Evolutionary conservation across 1,140 invertebrate species (phyloP).

Genomic region (Colletes latitarsis): DNA sequence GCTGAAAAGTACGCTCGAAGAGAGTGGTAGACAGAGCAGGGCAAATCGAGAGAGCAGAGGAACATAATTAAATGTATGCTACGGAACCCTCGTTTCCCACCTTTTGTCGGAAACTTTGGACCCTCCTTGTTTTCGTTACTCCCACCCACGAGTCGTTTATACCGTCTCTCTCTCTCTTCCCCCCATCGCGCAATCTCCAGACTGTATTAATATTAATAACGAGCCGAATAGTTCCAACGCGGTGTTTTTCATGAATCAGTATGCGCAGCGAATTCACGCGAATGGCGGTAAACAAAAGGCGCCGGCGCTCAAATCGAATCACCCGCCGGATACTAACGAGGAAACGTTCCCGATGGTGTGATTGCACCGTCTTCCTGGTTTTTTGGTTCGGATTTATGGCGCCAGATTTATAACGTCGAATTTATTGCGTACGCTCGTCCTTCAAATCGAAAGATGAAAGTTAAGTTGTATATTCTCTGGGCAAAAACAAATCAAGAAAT

Average conservation of each 20-base stretch:
- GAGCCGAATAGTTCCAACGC: conserved; percentile 13
- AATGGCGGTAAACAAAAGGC: conserved; percentile 61
- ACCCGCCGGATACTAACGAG: conserved; percentile 62
- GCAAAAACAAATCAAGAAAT: too few species aligned
- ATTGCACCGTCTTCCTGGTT: conserved; percentile 33
- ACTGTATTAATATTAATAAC: conserved; percentile 62
- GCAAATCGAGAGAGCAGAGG: neutral
- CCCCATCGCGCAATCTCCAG: neutral
- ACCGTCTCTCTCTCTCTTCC: neutral
- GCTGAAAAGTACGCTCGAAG: conserved; percentile 30
- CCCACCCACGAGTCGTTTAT: neutral
- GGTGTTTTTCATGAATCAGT: conserved; percentile 41
- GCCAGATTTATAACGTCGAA: neutral
- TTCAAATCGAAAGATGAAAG: too few species aligned
- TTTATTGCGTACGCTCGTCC: neutral
- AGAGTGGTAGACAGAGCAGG: neutral
- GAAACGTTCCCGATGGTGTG: conserved; percentile 60
- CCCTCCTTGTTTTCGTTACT: conserved; percentile 16
- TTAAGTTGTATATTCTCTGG: too few species aligned
- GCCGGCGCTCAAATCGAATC: conserved; percentile 67
- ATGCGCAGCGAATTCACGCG: conserved; percentile 33
- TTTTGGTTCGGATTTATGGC: conserved; percentile 26
- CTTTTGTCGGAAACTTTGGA: conserved; percentile 45
- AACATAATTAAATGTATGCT: conserved; percentile 62
- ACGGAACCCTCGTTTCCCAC: conserved; percentile 39